phyloP scores from a whole-genome alignment of 1,140 invertebrate genomes.

The Leptestheria dahalacensis region DNA sequence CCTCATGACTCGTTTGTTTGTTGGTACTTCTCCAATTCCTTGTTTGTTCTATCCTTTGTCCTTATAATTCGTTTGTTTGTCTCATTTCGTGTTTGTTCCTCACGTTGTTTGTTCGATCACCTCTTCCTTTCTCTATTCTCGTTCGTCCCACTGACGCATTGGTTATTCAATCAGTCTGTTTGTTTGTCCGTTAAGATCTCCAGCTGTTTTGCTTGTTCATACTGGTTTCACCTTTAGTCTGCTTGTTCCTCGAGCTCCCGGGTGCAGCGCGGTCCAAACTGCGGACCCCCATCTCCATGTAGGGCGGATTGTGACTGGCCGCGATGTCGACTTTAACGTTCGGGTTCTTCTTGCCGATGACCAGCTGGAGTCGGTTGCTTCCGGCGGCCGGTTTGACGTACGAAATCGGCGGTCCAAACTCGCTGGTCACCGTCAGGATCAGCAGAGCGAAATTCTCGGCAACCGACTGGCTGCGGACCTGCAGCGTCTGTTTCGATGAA shows the following conservation, averaged over 20 bases:
- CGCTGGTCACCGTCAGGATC: conserved; percentile 14
- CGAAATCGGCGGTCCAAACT: conserved; percentile 15
- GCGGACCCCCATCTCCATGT: conserved; percentile 7
- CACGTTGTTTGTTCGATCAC: no score
- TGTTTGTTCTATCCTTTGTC: no score
- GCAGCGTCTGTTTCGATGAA: conserved; percentile 10
- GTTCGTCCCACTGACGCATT: no score
- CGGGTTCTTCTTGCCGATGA: neutral
- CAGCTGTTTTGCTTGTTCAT: neutral
- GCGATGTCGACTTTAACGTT: neutral
- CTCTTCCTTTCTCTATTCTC: no score
- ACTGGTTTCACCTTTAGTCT: neutral
- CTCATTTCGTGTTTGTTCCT: no score
- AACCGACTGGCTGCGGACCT: conserved; percentile 11
- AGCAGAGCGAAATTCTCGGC: conserved; percentile 13
- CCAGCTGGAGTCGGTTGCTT: neutral
- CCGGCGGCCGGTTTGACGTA: conserved; percentile 14
- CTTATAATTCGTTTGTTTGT: no score
- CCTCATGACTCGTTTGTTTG: no score
- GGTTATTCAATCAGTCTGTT: no score
- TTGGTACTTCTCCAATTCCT: no score
- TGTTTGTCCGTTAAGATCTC: no score
- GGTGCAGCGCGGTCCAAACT: conserved; percentile 7
- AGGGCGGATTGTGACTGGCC: conserved; percentile 6
- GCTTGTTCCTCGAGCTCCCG: neutral